A percentile compares a stretch with the other conserved stretches of the same genome.
Evolutionary conservation across 2,113 vertebrate species (phyloP).

Genomic region (Falco punctatus): DNA sequence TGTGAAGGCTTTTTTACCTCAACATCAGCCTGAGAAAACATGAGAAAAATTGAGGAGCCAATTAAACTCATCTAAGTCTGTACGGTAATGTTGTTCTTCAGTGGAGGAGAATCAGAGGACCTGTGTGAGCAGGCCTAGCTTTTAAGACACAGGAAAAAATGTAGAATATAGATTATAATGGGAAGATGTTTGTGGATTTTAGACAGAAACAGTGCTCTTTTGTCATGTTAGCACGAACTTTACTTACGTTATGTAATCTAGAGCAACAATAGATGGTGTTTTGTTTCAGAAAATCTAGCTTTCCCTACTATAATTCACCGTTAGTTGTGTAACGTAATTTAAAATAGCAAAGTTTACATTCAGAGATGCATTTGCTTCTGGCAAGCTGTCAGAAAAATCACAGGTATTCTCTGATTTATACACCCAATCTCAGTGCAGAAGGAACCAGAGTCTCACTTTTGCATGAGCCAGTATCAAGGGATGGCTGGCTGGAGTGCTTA

Average conservation of each 20-base stretch:
- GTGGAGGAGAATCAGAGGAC: neutral
- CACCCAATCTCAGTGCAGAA: neutral
- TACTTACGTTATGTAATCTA: neutral
- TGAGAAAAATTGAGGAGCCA: neutral
- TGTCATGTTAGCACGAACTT: neutral
- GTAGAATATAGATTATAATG: neutral
- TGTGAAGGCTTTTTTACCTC: neutral
- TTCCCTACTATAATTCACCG: neutral
- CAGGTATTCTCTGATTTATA: neutral
- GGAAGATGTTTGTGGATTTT: neutral
- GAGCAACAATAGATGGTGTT: neutral
- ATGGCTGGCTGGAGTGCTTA: neutral
- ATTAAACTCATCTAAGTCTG: neutral
- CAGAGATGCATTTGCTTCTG: neutral
- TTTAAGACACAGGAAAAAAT: neutral
- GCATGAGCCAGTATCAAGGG: neutral
- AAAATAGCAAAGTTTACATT: neutral
- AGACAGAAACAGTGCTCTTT: neutral
- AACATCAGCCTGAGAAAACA: neutral
- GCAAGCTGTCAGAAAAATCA: neutral
- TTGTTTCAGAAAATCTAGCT: neutral
- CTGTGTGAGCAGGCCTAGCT: neutral
- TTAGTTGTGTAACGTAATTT: neutral
- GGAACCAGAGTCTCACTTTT: neutral
- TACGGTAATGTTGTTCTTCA: neutral